phyloP scores from a whole-genome alignment of 1,140 invertebrate species.

The Drosophila suzukii region DNA sequence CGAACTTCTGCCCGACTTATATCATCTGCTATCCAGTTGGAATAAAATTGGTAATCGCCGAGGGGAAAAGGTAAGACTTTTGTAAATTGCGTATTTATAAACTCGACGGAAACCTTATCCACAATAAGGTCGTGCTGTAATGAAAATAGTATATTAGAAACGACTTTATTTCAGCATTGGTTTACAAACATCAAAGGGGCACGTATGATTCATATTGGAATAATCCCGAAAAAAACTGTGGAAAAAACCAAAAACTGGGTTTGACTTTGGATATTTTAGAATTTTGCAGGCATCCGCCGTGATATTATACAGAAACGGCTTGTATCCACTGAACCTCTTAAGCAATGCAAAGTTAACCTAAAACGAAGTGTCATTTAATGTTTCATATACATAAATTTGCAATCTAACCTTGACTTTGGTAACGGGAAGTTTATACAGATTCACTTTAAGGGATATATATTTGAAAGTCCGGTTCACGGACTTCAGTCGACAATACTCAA shows the following conservation, averaged over 20 bases:
- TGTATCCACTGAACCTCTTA: constrained; percentile 27
- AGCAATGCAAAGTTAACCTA: constrained; percentile 11
- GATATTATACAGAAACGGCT: constrained; percentile 35
- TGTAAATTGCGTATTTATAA: constrained; percentile 1
- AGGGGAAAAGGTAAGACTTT: constrained; percentile 4
- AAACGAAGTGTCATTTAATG: not conserved
- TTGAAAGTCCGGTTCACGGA: constrained; percentile 36
- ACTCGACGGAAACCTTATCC: constrained; percentile 1
- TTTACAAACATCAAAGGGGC: constrained; percentile 11
- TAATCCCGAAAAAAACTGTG: not conserved
- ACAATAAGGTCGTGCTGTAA: constrained; percentile 13
- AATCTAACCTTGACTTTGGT: constrained; percentile 5
- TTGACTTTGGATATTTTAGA: constrained; percentile 9
- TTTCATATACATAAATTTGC: not conserved
- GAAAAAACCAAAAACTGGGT: not conserved
- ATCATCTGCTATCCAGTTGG: not conserved
- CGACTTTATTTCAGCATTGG: too few relatives aligned
- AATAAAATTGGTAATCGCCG: constrained; percentile 2
- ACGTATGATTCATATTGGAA: constrained; percentile 32
- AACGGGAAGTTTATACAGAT: constrained; percentile 1
- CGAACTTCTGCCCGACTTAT: not conserved
- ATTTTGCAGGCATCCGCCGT: constrained; percentile 18
- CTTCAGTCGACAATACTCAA: constrained; percentile 35
- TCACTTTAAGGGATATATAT: constrained; percentile 18
- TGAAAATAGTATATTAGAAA: not conserved